Percentiles rank a stretch among this genome's conserved stretches.
phyloP scores from a whole-genome alignment of 1,140 invertebrate genomes.

The Drosophila sp. region DNA sequence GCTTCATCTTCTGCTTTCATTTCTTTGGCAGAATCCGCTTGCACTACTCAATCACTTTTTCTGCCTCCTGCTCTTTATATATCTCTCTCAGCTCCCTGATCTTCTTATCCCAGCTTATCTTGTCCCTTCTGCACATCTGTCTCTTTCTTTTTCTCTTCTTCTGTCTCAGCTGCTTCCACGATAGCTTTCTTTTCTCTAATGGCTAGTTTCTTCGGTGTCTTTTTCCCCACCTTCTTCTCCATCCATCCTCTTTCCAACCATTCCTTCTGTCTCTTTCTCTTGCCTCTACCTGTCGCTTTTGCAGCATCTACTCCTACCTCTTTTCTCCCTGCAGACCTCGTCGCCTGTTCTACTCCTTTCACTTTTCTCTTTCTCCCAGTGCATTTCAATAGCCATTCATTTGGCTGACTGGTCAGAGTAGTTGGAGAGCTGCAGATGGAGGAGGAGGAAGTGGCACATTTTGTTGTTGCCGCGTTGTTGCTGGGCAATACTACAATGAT shows the following conservation, averaged over 20 bases:
- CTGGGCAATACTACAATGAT: conserved; percentile 59
- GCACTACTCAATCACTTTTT: too few species aligned
- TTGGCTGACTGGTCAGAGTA: conserved; percentile 28
- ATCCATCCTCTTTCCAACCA: background rate
- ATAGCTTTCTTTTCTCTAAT: too few species aligned
- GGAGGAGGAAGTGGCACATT: conserved; percentile 18
- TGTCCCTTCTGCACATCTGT: too few species aligned
- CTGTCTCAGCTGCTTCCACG: too few species aligned
- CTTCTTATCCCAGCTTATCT: too few species aligned
- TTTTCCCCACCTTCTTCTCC: background rate
- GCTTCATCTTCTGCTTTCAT: background rate
- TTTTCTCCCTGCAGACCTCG: background rate
- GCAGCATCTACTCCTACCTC: background rate
- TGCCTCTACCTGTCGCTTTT: background rate
- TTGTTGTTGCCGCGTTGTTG: conserved; percentile 33
- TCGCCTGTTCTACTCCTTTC: background rate
- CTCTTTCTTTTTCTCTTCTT: too few species aligned
- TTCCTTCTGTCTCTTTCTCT: background rate
- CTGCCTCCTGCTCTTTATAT: too few species aligned
- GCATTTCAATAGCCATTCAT: conserved; percentile 65
- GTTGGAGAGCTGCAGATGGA: background rate
- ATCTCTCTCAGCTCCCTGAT: too few species aligned
- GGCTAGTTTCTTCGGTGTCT: too few species aligned
- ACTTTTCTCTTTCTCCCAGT: conserved; percentile 15
- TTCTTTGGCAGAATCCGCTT: too few species aligned